Conservation (phyloP, 23 tunicate species). For the Ascidia mentula region DNA sequence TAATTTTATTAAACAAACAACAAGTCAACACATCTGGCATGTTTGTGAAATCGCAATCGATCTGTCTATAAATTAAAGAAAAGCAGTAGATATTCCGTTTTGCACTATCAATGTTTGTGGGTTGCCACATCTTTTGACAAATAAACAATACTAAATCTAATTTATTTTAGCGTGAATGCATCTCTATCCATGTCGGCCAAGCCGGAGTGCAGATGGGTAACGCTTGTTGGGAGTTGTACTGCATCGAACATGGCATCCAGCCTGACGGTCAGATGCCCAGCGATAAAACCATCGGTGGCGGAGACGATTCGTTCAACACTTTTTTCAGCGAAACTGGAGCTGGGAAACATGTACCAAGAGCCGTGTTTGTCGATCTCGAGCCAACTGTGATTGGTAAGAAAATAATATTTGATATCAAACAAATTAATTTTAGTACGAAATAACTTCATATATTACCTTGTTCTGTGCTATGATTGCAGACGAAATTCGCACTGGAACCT, state of each 20-base stretch:
- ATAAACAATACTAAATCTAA: no score
- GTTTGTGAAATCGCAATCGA: no score
- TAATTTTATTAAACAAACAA: no score
- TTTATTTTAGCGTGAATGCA: conserved; percentile 71
- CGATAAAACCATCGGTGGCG: conserved; percentile 54
- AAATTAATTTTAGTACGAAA: not conserved
- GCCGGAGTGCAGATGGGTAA: conserved; percentile 70
- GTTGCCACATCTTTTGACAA: no score
- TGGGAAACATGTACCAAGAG: conserved; percentile 73
- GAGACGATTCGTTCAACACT: conserved; percentile 70
- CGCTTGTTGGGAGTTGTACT: conserved; percentile 72
- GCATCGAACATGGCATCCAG: conserved; percentile 69
- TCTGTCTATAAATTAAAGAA: no score
- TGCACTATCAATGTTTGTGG: no score
- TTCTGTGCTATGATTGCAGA: conserved; percentile 13
- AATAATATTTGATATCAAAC: no score
- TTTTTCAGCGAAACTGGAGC: conserved; percentile 70
- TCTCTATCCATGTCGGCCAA: conserved; percentile 89
- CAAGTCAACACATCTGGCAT: no score
- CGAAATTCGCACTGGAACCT: conserved; percentile 77
- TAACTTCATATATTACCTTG: no score
- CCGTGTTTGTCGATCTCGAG: conserved; percentile 62
- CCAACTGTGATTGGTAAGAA: conserved; percentile 64
- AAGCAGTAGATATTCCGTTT: no score
- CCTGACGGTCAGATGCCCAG: conserved; percentile 78